phyloP scores from a whole-genome alignment of 2,888 invertebrate species.

The Margaritifera margaritifera region DNA sequence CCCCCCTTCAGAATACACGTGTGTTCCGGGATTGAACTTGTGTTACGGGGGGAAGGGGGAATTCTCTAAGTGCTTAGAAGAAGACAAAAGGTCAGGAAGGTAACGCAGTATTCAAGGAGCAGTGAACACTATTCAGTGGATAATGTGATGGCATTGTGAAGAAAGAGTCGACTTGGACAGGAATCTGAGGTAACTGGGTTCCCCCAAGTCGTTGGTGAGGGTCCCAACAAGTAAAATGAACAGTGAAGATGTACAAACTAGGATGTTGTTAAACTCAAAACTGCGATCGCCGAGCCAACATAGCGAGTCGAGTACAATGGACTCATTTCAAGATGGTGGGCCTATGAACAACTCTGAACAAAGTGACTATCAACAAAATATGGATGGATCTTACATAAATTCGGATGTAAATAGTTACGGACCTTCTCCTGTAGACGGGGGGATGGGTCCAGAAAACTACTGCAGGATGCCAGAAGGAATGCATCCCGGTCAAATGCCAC shows the following conservation, averaged over 20 bases:
- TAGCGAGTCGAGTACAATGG: constrained; percentile 65
- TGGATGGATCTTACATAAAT: constrained; percentile 65
- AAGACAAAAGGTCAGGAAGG: constrained; percentile 16
- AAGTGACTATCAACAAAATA: constrained; percentile 51
- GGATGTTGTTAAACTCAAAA: constrained; percentile 51
- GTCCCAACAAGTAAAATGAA: constrained; percentile 19
- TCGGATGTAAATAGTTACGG: constrained; percentile 64
- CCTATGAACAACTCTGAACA: constrained; percentile 60
- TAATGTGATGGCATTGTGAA: too few species aligned
- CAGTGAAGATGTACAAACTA: constrained; percentile 14
- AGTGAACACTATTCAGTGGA: too few species aligned
- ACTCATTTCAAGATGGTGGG: constrained; percentile 71
- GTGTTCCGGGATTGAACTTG: constrained; percentile 42
- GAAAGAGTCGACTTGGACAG: too few species aligned
- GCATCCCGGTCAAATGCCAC: constrained; percentile 55
- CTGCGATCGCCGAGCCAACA: constrained; percentile 55
- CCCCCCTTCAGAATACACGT: constrained; percentile 57
- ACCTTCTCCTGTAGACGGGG: constrained; percentile 56
- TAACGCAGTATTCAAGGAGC: too few species aligned
- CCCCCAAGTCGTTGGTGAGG: constrained; percentile 21
- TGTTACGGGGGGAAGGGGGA: constrained; percentile 6
- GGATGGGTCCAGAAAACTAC: constrained; percentile 55
- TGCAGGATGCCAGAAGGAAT: constrained; percentile 63
- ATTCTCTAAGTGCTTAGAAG: constrained; percentile 14
- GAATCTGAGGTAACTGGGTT: constrained; percentile 6